Conservation (phyloP, 1,140 invertebrate species). For the Branchinecta lynchi region DNA sequence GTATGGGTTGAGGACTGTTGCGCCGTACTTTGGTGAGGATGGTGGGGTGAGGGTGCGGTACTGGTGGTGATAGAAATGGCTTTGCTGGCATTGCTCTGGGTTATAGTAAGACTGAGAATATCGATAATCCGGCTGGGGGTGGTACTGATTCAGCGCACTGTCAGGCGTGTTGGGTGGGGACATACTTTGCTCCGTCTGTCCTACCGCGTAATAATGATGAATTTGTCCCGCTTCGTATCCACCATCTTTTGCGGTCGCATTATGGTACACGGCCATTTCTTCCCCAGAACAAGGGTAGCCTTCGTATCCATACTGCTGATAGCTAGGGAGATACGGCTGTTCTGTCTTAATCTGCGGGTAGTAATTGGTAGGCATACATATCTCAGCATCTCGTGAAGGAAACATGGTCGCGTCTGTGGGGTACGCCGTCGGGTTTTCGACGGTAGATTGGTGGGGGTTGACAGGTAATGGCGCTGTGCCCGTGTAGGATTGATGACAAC, state of each 20-base stretch:
- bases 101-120: neutral
- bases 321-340: neutral
- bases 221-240: neutral
- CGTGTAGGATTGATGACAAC: constrained; percentile 11
- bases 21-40: constrained; percentile 25
- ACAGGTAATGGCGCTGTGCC: neutral
- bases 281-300: neutral
- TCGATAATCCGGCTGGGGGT: neutral
- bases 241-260: neutral
- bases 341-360: constrained; percentile 11
- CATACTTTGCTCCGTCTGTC: neutral
- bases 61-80: constrained; percentile 4
- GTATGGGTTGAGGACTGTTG: constrained; percentile 3
- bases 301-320: neutral
- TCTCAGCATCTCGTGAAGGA: neutral
- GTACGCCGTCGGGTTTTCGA: neutral
- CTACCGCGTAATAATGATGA: neutral
- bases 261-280: neutral
- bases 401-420: neutral
- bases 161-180: neutral
- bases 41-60: constrained; percentile 23
- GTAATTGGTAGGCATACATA: neutral
- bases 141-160: neutral
- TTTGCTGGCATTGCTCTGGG: constrained; percentile 11
- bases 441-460: constrained; percentile 1